Conservation (phyloP, 2,888 invertebrate genomes). For the Pegoplata infirma region DNA sequence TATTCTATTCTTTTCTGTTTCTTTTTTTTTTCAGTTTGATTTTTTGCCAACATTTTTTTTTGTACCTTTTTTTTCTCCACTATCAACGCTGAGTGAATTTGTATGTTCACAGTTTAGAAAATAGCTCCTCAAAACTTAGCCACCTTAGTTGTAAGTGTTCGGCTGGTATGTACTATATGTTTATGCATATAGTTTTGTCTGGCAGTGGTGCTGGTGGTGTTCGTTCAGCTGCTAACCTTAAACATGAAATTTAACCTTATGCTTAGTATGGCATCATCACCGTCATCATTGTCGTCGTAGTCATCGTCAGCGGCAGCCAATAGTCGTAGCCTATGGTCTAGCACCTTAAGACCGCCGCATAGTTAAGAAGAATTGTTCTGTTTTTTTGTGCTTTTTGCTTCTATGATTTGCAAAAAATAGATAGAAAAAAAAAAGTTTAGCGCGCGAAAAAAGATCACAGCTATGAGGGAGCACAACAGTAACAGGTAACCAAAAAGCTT, state of each 20-base stretch:
- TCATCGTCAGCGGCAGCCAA: constrained; percentile 43
- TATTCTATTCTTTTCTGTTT: constrained; percentile 46
- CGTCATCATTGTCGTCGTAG: constrained; percentile 45
- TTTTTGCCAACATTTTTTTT: constrained; percentile 19
- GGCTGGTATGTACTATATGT: constrained; percentile 43
- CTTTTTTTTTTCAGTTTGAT: constrained; percentile 8
- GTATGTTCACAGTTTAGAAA: constrained; percentile 75
- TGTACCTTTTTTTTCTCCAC: constrained; percentile 59
- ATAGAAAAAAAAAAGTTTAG: no score
- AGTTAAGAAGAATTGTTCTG: constrained; percentile 56
- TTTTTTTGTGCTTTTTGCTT: no score
- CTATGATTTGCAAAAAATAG: constrained; percentile 48
- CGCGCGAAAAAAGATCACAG: constrained; percentile 26
- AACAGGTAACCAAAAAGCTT: constrained; percentile 52
- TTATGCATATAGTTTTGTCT: constrained; percentile 38
- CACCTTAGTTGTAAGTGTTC: constrained; percentile 55
- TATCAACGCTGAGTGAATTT: constrained; percentile 77
- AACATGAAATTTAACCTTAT: constrained; percentile 67
- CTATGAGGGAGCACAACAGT: not conserved
- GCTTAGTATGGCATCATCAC: constrained; percentile 57
- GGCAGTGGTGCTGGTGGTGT: constrained; percentile 39
- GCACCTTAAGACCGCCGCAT: constrained; percentile 59
- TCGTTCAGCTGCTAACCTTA: constrained; percentile 63
- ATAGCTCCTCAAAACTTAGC: constrained; percentile 49
- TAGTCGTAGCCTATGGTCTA: constrained; percentile 48